Evolutionary conservation across 2,888 invertebrate species (phyloP).

Genomic region (Phaonia tiefii): DNA sequence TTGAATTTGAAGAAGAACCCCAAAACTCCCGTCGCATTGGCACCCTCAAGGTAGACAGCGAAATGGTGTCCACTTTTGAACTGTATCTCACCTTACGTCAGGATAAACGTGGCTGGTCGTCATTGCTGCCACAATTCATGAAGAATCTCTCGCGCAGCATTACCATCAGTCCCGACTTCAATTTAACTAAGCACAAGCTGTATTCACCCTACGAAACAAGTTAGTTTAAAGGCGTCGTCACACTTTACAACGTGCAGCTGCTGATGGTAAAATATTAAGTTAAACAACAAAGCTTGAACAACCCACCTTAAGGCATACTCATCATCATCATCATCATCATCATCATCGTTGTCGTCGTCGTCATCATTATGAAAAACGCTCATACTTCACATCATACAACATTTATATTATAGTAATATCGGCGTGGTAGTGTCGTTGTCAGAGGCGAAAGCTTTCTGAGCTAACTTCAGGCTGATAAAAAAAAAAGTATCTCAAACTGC

Average conservation of each 20-base stretch:
- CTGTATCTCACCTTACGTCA: slow-evolving; percentile 77
- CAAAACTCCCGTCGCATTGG: slow-evolving; percentile 77
- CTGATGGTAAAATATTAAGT: not conserved
- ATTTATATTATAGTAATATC: not conserved
- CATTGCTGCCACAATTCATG: slow-evolving; percentile 77
- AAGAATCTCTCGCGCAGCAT: slow-evolving; percentile 77
- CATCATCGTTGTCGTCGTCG: slow-evolving; percentile 42
- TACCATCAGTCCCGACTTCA: slow-evolving; percentile 77
- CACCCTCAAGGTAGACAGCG: slow-evolving; percentile 75
- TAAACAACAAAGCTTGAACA: slow-evolving; percentile 47
- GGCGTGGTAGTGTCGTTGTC: slow-evolving; percentile 24
- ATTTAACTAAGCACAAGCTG: slow-evolving; percentile 76
- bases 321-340: slow-evolving; percentile 39
- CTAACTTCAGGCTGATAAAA: slow-evolving; percentile 32
- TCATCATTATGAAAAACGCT: slow-evolving; percentile 38
- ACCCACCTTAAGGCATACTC: slow-evolving; percentile 64
- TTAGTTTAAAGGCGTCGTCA: slow-evolving; percentile 49
- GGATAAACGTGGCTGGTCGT: slow-evolving; percentile 77
- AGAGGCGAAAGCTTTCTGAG: slow-evolving; percentile 49
- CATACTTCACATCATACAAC: slow-evolving; percentile 17
- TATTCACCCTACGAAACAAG: slow-evolving; percentile 71
- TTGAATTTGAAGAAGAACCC: slow-evolving; percentile 78
- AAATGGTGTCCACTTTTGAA: slow-evolving; percentile 77
- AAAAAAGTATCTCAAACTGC: slow-evolving; percentile 43
- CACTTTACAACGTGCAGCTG: not conserved